A percentile compares a stretch with the other conserved stretches of the same genome.
These are phyloP conservation scores for Acrossocheilus wenchowensis DNA, from an alignment of 2,797 vertebrate species.

Conservation along the genomic window DNA sequence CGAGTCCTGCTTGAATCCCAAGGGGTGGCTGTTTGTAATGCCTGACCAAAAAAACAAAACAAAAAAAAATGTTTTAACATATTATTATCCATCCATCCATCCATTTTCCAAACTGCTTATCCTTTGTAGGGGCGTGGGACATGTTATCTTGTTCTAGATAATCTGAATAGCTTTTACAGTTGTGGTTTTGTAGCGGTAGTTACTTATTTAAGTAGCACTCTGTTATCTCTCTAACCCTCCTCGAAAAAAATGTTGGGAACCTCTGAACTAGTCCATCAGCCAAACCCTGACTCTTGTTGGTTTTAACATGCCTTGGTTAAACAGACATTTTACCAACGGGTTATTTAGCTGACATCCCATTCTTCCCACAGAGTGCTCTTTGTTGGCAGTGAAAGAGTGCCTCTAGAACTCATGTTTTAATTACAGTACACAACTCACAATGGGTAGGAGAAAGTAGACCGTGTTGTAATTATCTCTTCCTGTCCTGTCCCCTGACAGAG, in stretches of 20 bases:
- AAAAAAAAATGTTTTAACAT: not conserved
- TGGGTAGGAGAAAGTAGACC: slow-evolving; percentile 59
- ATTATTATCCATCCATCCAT: not conserved
- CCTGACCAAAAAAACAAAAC: not conserved
- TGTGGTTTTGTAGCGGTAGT: not conserved
- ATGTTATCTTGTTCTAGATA: not conserved
- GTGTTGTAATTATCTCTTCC: slow-evolving; percentile 59
- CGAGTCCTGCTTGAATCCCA: not conserved
- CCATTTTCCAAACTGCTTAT: not conserved
- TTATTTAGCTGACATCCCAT: not conserved
- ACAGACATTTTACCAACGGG: not conserved
- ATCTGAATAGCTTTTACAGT: not conserved
- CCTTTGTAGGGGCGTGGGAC: not conserved
- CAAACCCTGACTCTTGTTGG: not conserved
- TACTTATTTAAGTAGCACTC: not conserved
- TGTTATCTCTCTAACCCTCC: not conserved
- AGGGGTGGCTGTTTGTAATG: not conserved
- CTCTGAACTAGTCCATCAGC: not conserved
- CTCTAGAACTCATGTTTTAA: slow-evolving; percentile 62
- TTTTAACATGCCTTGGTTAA: slow-evolving; percentile 14
- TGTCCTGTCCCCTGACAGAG: slow-evolving; percentile 45
- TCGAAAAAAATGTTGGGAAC: not conserved
- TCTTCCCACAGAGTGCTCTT: slow-evolving; percentile 20
- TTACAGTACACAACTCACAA: slow-evolving; percentile 63
- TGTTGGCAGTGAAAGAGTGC: slow-evolving; percentile 9